Base-by-base conservation (phyloP, 2,797 vertebrate species). In the Steatocranus sp. region DNA sequence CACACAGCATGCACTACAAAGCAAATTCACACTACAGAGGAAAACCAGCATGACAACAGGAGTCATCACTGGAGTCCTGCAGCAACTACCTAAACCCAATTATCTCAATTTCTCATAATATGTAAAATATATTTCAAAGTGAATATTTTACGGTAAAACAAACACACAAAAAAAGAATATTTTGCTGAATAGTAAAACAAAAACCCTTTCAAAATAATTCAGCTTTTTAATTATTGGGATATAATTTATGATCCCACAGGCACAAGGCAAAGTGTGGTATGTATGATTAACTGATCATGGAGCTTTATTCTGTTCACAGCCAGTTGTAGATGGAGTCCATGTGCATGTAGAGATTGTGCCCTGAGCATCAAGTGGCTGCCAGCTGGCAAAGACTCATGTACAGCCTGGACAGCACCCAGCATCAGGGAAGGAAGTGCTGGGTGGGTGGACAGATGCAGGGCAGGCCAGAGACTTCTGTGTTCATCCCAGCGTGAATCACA, bases 321-420 rank as follows among this genome's bases (percentile, higher is more conserved):
- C 76, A 85, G 84, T 74, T 46, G 81, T 78, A 82, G 89, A 88
- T 85, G 83, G 78, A 87, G 83, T 87, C 87, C 85, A 88, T 89
- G 87, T 85, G 86, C 82, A 76, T 51, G 82, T 50, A 15, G 73
- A 84, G 85, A 82, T 79, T 81, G 78, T 80, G 85, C 82, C 82
- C 87, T 81, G 54, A 82, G 88, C 56, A 66, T 81, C 78, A 77
- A 46, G 81, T 70, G 32, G 81, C 66, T 43, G 74, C 89, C 92
- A 89, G 89, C 81, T 91, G 87, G 87, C 86, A 84, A 15, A 34
- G 73, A 61, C 36, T 83, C 87, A 63, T 11, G 70, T 75, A 36
- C 58, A 68, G 54, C 70, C 80, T 88, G 88, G 83, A 88, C 75
- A n/a, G 73, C 48, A 11, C 74, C 83, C 87, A 89, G 58, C 51